Evolutionary conservation across 2,113 vertebrate genomes (phyloP).

Genomic region (Spizaetus ornatus): DNA sequence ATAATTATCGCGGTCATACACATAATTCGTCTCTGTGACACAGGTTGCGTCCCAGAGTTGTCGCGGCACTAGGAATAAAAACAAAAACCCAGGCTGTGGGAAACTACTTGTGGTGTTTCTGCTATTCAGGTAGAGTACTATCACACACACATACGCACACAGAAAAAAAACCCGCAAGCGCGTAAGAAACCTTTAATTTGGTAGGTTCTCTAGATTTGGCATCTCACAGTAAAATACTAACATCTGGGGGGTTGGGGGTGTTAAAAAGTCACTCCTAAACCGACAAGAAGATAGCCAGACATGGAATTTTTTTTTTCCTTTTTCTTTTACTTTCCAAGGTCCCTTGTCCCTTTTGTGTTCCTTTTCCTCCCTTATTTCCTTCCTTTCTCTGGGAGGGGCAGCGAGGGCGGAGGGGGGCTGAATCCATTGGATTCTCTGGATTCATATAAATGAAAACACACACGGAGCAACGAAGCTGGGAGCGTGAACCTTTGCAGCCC

Average conservation of each 20-base stretch:
- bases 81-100: neutral
- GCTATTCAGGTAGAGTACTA: neutral
- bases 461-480: neutral
- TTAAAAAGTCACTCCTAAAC: neutral
- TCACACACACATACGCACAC: neutral
- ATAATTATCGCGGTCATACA: neutral
- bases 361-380: constrained; percentile 16
- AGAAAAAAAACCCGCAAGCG: neutral
- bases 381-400: constrained; percentile 8
- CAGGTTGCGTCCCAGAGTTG: neutral
- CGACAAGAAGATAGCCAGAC: constrained; percentile 4
- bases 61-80: neutral
- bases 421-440: constrained; percentile 3
- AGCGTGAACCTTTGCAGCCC: neutral
- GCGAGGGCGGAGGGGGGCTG: neutral
- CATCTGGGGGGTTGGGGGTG: neutral
- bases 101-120: neutral
- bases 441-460: neutral
- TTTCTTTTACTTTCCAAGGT: constrained; percentile 41
- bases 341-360: constrained; percentile 40
- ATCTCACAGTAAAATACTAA: neutral
- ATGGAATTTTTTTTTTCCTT: neutral
- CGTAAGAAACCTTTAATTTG: neutral
- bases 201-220: neutral
- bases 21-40: neutral